Percentiles rank a stretch among this genome's conserved stretches.
phyloP scores from a whole-genome alignment of 2,888 invertebrate species.

The Lasioglossum morio region DNA sequence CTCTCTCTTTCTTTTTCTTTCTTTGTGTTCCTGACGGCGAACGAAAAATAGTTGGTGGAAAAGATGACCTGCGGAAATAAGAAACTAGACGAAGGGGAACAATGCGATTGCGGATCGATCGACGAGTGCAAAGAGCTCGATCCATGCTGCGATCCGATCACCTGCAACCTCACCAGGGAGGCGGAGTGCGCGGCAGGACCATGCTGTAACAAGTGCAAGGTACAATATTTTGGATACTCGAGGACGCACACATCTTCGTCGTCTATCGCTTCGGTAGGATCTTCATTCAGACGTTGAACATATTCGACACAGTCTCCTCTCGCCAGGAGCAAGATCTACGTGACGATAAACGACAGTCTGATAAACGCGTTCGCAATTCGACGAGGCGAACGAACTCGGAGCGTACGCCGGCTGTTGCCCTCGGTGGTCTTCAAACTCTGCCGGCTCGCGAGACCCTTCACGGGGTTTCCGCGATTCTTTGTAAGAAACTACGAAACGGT shows the following conservation, averaged over 20 bases:
- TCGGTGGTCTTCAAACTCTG: background rate
- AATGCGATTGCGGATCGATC: slow-evolving; percentile 98
- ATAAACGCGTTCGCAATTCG: slow-evolving; percentile 4
- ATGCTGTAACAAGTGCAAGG: slow-evolving; percentile 95
- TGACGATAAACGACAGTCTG: slow-evolving; percentile 17
- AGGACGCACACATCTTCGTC: background rate
- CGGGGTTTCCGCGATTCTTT: background rate
- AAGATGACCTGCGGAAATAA: slow-evolving; percentile 96
- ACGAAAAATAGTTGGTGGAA: slow-evolving; percentile 86
- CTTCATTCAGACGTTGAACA: slow-evolving; percentile 5
- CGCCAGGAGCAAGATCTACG: slow-evolving; percentile 23
- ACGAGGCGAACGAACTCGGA: background rate
- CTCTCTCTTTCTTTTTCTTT: background rate
- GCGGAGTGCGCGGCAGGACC: slow-evolving; percentile 97
- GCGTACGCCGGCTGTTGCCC: background rate
- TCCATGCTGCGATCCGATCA: slow-evolving; percentile 98
- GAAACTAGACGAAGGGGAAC: slow-evolving; percentile 97
- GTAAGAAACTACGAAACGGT: background rate
- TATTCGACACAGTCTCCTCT: background rate
- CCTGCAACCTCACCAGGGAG: slow-evolving; percentile 96
- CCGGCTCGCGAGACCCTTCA: background rate
- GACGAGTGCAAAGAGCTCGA: slow-evolving; percentile 94
- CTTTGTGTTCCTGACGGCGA: background rate
- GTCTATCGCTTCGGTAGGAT: background rate
- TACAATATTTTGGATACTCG: slow-evolving; percentile 84